phyloP scores from a whole-genome alignment of 2,888 invertebrate species.

The Hirtodrosophila histrioides region DNA sequence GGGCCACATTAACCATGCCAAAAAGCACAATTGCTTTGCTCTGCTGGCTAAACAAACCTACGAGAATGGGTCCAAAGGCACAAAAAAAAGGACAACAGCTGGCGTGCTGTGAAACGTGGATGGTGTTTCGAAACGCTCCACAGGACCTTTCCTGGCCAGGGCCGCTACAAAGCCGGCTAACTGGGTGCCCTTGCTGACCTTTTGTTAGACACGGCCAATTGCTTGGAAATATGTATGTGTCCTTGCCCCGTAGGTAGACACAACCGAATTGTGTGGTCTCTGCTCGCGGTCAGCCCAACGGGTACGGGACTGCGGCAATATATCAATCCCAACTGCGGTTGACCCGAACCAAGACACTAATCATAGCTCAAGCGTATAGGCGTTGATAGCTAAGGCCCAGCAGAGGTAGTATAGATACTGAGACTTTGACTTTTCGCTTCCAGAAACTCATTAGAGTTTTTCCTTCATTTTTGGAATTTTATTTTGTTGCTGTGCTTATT shows the following conservation, averaged over 20 bases:
- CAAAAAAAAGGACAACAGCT: constrained; percentile 68
- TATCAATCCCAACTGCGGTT: constrained; percentile 72
- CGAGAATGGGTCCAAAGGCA: constrained; percentile 22
- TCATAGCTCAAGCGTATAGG: constrained; percentile 75
- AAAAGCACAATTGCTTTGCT: constrained; percentile 46
- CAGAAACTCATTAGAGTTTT: constrained; percentile 70
- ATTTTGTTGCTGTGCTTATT: constrained; percentile 2
- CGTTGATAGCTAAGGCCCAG: constrained; percentile 56
- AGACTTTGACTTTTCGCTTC: constrained; percentile 61
- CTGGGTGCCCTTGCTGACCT: constrained; percentile 23
- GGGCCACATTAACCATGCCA: constrained; percentile 48
- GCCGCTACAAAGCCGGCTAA: constrained; percentile 4
- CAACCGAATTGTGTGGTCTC: constrained; percentile 68
- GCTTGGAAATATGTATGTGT: constrained; percentile 63
- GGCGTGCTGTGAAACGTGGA: constrained; percentile 56
- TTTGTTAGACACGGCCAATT: constrained; percentile 75
- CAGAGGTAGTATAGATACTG: constrained; percentile 9
- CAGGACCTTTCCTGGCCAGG: constrained; percentile 45
- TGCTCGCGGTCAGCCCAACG: constrained; percentile 48
- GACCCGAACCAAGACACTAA: constrained; percentile 71
- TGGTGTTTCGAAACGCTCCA: constrained; percentile 55
- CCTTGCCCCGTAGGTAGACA: constrained; percentile 22
- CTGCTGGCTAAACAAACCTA: constrained; percentile 58
- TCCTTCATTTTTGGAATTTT: constrained; percentile 31
- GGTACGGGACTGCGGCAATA: constrained; percentile 42